phyloP scores from a whole-genome alignment of 2,888 invertebrate species.

The Macrophya annulata region DNA sequence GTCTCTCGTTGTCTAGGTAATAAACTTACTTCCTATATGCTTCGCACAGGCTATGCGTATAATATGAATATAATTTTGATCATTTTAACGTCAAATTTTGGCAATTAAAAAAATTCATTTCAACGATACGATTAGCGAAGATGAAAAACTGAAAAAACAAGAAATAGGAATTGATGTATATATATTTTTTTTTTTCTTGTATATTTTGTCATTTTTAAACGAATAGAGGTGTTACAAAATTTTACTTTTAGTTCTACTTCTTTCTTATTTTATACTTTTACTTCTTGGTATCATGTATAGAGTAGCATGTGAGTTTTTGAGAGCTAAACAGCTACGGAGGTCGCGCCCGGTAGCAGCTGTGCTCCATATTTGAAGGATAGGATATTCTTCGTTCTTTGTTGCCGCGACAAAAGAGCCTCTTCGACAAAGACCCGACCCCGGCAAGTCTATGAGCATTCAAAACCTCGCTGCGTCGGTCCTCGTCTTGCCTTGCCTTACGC shows the following conservation, averaged over 20 bases:
- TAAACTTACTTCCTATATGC: not conserved
- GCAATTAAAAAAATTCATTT: too few relatives aligned
- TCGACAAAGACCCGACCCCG: slow-evolving; percentile 57
- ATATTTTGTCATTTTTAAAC: not conserved
- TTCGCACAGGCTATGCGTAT: too few relatives aligned
- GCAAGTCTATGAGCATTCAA: slow-evolving; percentile 65
- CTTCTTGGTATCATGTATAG: not conserved
- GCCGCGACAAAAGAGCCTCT: slow-evolving; percentile 73
- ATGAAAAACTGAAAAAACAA: not conserved
- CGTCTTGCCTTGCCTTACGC: not conserved
- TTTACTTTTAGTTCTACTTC: not conserved
- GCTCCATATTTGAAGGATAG: slow-evolving; percentile 78
- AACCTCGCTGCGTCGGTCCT: slow-evolving; percentile 10
- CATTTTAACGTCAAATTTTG: not conserved
- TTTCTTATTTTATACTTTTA: not conserved
- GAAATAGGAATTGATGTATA: too few relatives aligned
- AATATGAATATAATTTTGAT: not conserved
- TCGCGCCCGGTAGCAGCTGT: slow-evolving; percentile 74
- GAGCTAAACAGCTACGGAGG: slow-evolving; percentile 63
- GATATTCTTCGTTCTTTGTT: slow-evolving; percentile 77
- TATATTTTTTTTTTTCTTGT: too few relatives aligned
- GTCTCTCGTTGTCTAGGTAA: not conserved
- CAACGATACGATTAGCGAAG: not conserved
- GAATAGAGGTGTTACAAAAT: not conserved
- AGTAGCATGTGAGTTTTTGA: slow-evolving; percentile 64